Conservation (phyloP, 2,113 vertebrate genomes). For the Cephalopholis sonnerati region DNA sequence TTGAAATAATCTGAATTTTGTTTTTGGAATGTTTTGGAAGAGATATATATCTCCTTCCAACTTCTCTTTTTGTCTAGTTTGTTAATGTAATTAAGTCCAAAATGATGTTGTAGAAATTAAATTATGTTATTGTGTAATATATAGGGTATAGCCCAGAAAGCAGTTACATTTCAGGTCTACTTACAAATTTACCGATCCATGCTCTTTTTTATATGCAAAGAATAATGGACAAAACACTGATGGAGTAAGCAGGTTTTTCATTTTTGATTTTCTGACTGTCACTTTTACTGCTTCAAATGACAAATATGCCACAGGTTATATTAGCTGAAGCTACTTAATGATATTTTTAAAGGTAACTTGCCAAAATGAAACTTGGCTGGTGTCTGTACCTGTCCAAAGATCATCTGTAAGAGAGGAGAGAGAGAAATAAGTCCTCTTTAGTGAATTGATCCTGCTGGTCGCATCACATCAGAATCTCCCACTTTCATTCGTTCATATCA, state of each 20-base stretch:
- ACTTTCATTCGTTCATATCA: background rate
- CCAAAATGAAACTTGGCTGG: background rate
- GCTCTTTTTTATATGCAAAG: too few species aligned
- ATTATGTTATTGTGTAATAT: background rate
- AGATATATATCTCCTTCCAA: too few species aligned
- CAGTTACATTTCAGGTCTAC: background rate
- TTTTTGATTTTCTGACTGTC: too few species aligned
- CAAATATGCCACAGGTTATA: background rate
- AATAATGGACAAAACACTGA: background rate
- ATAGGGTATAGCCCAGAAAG: background rate
- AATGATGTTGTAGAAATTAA: background rate
- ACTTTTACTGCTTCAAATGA: background rate
- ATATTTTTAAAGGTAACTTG: background rate
- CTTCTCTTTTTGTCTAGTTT: background rate
- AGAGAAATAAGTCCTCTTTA: background rate
- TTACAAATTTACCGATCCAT: too few species aligned
- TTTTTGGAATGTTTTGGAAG: too few species aligned
- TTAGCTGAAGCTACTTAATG: background rate
- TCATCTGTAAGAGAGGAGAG: background rate
- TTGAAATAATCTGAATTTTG: too few species aligned
- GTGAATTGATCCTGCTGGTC: background rate
- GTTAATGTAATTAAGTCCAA: background rate
- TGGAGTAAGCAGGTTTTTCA: background rate
- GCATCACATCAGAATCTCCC: background rate
- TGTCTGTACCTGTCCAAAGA: background rate